Conservation (phyloP, 2,113 vertebrate genomes). For the Azemiops feae region DNA sequence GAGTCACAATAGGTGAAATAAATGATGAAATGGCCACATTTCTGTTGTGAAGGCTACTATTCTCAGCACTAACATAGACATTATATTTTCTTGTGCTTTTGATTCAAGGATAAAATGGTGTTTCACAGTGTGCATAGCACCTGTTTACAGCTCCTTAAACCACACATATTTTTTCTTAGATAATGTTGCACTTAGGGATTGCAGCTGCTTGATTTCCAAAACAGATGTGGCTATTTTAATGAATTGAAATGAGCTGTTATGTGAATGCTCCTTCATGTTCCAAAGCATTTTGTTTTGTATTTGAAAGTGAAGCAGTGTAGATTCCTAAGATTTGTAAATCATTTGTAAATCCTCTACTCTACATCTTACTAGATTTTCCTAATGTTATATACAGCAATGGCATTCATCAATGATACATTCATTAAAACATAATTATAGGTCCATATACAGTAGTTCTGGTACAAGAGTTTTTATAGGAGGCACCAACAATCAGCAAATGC, state of each 20-base stretch:
- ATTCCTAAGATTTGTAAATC: not conserved
- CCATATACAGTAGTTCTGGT: not conserved
- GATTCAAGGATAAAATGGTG: not conserved
- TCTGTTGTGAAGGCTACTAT: not conserved
- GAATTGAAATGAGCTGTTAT: not conserved
- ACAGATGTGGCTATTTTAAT: not conserved
- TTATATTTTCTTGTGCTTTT: not conserved
- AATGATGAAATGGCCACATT: not conserved
- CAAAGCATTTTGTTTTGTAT: not conserved
- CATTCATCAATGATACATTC: not conserved
- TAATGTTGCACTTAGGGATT: not conserved
- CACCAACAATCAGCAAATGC: not conserved
- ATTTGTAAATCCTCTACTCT: not conserved
- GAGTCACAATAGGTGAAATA: not conserved
- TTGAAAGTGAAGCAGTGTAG: not conserved
- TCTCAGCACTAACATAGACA: not conserved
- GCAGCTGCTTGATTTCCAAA: not conserved
- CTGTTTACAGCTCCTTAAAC: not conserved
- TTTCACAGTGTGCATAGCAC: not conserved
- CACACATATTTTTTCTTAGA: not conserved
- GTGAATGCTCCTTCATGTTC: not conserved
- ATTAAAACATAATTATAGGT: not conserved
- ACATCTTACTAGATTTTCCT: not conserved
- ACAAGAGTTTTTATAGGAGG: not conserved
- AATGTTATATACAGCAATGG: not conserved